phyloP scores from a whole-genome alignment of 2,797 vertebrate species.

The Danio albolineatus region DNA sequence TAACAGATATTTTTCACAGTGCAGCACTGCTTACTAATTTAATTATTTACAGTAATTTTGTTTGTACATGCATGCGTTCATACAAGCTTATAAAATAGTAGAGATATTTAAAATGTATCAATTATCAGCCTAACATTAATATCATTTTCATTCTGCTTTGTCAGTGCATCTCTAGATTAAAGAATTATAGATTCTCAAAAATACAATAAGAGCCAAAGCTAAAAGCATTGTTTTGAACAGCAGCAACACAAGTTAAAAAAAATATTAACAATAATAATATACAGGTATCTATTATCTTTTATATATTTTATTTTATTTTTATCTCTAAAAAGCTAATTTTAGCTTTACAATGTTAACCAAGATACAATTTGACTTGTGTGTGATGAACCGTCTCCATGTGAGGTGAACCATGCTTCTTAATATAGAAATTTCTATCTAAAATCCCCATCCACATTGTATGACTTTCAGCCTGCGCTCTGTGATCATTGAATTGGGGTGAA shows the following conservation, averaged over 20 bases:
- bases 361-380: neutral
- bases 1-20: too few relatives aligned
- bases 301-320: too few relatives aligned
- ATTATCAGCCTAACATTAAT: neutral
- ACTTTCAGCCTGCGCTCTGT: slow-evolving; percentile 10
- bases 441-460: neutral
- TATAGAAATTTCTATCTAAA: neutral
- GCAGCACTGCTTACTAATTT: too few relatives aligned
- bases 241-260: too few relatives aligned
- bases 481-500: slow-evolving; percentile 50
- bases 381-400: neutral
- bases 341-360: neutral
- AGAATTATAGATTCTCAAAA: neutral
- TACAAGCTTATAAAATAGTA: too few relatives aligned
- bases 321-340: neutral
- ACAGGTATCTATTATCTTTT: too few relatives aligned
- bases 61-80: too few relatives aligned
- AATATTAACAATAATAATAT: too few relatives aligned
- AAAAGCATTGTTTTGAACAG: neutral
- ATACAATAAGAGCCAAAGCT: neutral
- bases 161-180: neutral
- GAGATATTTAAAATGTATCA: neutral
- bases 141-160: neutral
- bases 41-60: too few relatives aligned
- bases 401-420: neutral